These are phyloP conservation scores for Anticlea derivata DNA, from an alignment of 2,888 invertebrate genomes.

Conservation along the genomic window DNA sequence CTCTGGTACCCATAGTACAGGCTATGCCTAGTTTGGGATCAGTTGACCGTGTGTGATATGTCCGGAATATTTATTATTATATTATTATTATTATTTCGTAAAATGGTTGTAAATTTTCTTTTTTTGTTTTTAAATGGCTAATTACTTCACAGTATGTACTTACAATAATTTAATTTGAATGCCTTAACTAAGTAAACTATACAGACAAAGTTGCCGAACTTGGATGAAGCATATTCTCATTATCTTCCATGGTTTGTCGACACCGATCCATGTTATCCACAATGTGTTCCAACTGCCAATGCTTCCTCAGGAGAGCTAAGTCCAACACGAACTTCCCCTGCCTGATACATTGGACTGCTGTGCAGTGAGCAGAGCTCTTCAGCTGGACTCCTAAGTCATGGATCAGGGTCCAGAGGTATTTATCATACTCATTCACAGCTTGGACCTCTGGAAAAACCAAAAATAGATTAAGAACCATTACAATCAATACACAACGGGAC, in stretches of 20 bases:
- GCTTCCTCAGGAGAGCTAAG: conserved; percentile 90
- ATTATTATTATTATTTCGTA: too few species aligned
- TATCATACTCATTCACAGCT: conserved; percentile 92
- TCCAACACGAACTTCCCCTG: conserved; percentile 92
- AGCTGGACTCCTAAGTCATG: conserved; percentile 93
- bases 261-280: conserved; percentile 86
- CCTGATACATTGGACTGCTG: conserved; percentile 90
- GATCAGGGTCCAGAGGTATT: conserved; percentile 89
- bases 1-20: too few species aligned
- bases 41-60: too few species aligned
- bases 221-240: conserved; percentile 72
- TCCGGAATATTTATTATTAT: too few species aligned
- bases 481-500: too few species aligned
- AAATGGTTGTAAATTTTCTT: too few species aligned
- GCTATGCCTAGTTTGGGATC: too few species aligned
- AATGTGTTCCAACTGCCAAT: conserved; percentile 90
- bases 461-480: not conserved
- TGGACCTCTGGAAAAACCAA: conserved; percentile 90
- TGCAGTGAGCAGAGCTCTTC: conserved; percentile 91
- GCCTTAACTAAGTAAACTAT: conserved; percentile 13
- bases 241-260: conserved; percentile 75
- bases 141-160: too few species aligned
- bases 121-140: too few species aligned
- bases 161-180: conserved; percentile 19
- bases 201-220: conserved; percentile 55